These are phyloP conservation scores for Agapornis canus DNA, from an alignment of 2,797 vertebrate species.

Conservation along the genomic window DNA sequence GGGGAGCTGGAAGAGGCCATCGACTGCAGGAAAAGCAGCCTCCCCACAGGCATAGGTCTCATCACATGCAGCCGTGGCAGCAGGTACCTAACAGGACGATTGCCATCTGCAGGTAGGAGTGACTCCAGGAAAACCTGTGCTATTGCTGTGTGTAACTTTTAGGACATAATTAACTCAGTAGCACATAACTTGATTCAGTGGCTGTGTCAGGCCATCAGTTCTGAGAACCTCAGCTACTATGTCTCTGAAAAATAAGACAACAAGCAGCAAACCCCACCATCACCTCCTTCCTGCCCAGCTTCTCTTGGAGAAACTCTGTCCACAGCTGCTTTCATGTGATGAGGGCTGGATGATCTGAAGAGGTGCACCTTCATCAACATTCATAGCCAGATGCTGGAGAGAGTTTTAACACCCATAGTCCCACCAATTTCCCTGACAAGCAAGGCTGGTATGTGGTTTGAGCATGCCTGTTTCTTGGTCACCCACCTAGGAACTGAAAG, in stretches of 20 bases:
- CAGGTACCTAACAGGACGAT: neutral
- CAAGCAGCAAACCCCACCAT: neutral
- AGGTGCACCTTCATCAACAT: neutral
- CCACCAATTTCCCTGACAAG: neutral
- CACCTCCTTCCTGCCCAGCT: neutral
- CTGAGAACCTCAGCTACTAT: neutral
- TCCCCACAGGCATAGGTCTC: neutral
- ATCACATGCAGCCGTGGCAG: neutral
- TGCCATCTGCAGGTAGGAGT: accelerated
- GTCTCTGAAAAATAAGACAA: neutral
- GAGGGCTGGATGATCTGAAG: neutral
- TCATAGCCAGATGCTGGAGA: neutral
- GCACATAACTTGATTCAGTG: neutral
- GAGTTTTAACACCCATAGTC: neutral
- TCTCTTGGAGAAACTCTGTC: neutral
- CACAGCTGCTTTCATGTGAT: neutral
- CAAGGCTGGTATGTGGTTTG: neutral
- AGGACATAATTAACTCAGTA: neutral
- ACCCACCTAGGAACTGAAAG: neutral
- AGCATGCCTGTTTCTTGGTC: neutral
- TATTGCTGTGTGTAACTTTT: neutral
- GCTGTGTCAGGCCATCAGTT: neutral
- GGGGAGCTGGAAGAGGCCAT: neutral
- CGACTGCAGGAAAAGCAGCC: neutral
- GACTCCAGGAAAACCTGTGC: neutral